phyloP scores from a whole-genome alignment of 2,888 invertebrate species.

The Phorcus lineatus region DNA sequence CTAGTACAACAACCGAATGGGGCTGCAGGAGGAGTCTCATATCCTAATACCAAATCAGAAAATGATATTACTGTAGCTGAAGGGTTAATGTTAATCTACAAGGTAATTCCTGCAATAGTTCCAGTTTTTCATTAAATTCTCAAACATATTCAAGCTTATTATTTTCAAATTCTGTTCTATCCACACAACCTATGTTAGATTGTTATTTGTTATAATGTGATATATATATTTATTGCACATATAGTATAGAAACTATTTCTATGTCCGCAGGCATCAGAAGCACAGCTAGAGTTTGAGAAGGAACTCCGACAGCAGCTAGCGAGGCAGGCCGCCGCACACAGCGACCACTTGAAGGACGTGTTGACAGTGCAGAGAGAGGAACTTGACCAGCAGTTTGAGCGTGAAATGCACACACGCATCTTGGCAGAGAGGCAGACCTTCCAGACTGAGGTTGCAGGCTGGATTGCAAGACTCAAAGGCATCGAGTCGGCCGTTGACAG shows the following conservation, averaged over 20 bases:
- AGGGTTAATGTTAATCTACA: too few species aligned
- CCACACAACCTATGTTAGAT: neutral
- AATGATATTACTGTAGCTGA: too few species aligned
- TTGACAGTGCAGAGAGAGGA: slow-evolving; percentile 81
- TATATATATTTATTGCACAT: neutral
- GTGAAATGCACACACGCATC: slow-evolving; percentile 81
- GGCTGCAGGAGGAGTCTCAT: too few species aligned
- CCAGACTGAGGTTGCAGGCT: slow-evolving; percentile 83
- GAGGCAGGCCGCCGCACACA: slow-evolving; percentile 89
- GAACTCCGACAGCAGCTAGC: slow-evolving; percentile 87
- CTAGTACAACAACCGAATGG: too few species aligned
- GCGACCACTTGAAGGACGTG: slow-evolving; percentile 81
- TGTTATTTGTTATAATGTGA: neutral
- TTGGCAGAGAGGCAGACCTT: slow-evolving; percentile 82
- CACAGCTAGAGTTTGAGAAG: slow-evolving; percentile 77
- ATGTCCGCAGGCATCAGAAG: slow-evolving; percentile 59
- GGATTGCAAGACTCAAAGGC: slow-evolving; percentile 85
- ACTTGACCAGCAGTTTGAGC: slow-evolving; percentile 76
- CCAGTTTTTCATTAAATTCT: too few species aligned
- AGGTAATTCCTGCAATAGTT: too few species aligned
- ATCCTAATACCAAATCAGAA: too few species aligned
- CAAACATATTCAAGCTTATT: too few species aligned
- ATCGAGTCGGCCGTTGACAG: slow-evolving; percentile 86
- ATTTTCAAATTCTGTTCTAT: too few species aligned
- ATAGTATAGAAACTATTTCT: neutral